Base-by-base conservation (phyloP, 2,888 invertebrate genomes). In the Venusia cambrica region DNA sequence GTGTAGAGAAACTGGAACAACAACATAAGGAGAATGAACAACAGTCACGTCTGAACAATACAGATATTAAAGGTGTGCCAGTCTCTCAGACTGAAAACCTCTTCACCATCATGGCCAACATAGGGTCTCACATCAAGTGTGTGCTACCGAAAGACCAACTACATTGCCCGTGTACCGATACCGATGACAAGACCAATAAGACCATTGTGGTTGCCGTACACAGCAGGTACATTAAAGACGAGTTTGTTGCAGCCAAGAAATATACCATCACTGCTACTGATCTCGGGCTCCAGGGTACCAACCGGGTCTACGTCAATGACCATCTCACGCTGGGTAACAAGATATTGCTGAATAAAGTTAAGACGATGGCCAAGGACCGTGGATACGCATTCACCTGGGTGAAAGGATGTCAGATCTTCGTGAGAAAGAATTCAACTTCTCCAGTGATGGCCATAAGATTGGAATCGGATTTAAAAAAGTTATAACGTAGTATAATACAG, bases 271-370 rank as follows among this genome's bases (percentile, higher is more conserved):
- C 11, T 1, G 12, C 43, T 0, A 1, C 8, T 5, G 36, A 45
- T 4, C 17, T 45, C 1, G 48, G 47, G n/a, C 24, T 50, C 2
- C 30, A 22, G 3, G 45, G 47, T 2, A 20, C 24, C n/a, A 33
- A 12, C 4, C 27, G 19, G 4, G 25, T 52, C 2, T 50, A 26
- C n/a, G 20, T 51, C 0, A 52, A 56, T 5, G 45, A 51, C 15
- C 55, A 50, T 9, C 18, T 55, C 2, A 52, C 53, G 1, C 5
- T 30, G 1, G 37, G 41, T 1, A 50, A 48, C 9, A 53, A 55
- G 17, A 10, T 35, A 0, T 17, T 55, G 1, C 35, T 55, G 1
- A 48, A 45, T 4, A 51, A 45, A n/a, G n/a, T n/a, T n/a, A n/a
- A n/a, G n/a, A n/a, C n/a, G n/a, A n/a, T n/a, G n/a, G n/a, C n/a